Percentiles rank a stretch among this genome's conserved stretches.
These are phyloP conservation scores for Thaumatotibia leucotreta DNA, from an alignment of 1,140 invertebrate genomes.

Conservation along the genomic window DNA sequence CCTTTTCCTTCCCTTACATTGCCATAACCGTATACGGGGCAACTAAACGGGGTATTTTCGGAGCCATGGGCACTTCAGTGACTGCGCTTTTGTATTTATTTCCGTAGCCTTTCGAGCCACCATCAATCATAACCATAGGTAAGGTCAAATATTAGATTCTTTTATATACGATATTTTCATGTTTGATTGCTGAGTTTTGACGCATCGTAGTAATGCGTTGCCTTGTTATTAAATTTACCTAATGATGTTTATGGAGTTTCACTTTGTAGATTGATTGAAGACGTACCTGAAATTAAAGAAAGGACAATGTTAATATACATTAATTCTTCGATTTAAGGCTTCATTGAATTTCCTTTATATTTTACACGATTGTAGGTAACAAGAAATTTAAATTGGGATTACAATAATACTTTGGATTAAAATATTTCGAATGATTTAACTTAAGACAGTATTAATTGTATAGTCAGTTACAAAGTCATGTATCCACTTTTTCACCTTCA, in stretches of 20 bases:
- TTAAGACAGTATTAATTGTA: no score
- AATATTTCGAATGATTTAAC: no score
- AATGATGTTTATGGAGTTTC: background rate
- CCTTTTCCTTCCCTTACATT: background rate
- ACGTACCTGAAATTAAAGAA: background rate
- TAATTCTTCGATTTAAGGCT: no score
- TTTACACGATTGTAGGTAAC: no score
- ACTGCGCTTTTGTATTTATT: background rate
- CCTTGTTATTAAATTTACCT: background rate
- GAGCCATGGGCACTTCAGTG: background rate
- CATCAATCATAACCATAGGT: background rate
- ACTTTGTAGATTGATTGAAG: background rate
- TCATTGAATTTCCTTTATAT: no score
- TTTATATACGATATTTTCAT: conserved; percentile 3
- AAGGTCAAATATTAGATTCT: conserved; percentile 13
- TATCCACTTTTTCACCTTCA: no score
- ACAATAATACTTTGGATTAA: no score
- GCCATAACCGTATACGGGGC: background rate
- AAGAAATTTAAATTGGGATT: no score
- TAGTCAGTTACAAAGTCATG: no score
- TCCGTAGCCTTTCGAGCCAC: background rate
- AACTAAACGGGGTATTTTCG: background rate
- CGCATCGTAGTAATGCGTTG: background rate
- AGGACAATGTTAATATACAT: background rate
- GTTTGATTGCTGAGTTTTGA: conserved; percentile 8